Base-by-base conservation (phyloP, 2,888 invertebrate species). In the Pandemis cinnamomeana region DNA sequence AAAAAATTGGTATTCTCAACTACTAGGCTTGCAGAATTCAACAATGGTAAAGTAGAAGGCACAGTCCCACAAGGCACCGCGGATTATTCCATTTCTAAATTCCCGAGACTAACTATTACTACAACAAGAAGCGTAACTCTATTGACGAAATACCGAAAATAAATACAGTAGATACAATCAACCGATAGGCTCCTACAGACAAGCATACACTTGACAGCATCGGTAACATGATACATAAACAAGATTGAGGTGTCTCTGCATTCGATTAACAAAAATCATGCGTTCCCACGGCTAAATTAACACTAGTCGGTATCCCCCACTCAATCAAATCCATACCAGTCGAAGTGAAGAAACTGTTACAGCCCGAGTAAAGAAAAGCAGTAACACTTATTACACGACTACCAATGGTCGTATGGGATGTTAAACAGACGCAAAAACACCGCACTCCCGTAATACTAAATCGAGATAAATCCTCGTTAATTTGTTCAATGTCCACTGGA, bases 401-500 rank as follows among this genome's bases (percentile, higher is more conserved):
- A 36, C 27, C 27, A 4, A 36, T 36, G 27, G 27, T 36, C 27
- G 27, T 36, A 36, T 36, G 27, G 27, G 27, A 13, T 55, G 11
- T 27, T 10, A 68, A 71, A 66, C 72, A 67, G 63, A 75, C 53
- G 55, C 72, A 53, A 73, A 76, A 67, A 72, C 72, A 72, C 75
- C 67, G 20, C 27, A 79, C 80, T 80, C 82, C 77, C 80, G 80
- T 80, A 82, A 86, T 81, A 86, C 86, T 89, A 88, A 86, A 82
- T 81, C 85, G 86, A 80, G 83, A 86, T 81, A 67, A 72, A 46
- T 76, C 83, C 84, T 82, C 79, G 78, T 76, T 76, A 83, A 88
- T 88, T 89, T 85, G 87, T 90, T 91, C 87, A 88, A 87, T 81
- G 90, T 90, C 86, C 89, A 89, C 87, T 87, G 86, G 87, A 82